phyloP scores from a whole-genome alignment of 1,140 invertebrate genomes.

The Zaprionus camerounensis region DNA sequence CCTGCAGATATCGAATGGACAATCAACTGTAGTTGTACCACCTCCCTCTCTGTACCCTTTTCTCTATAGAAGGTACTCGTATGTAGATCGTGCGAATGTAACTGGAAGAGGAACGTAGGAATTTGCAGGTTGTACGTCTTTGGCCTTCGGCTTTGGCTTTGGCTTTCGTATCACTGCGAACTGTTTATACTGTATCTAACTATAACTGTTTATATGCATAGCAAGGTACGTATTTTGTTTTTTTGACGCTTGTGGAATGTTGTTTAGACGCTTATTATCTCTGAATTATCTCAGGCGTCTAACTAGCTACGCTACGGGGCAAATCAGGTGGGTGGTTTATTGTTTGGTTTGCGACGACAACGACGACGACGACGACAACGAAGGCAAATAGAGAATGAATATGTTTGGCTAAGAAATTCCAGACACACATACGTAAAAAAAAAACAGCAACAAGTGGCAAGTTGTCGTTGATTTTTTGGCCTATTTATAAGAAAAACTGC shows the following conservation, averaged over 20 bases:
- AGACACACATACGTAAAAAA: background rate
- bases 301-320: background rate
- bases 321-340: conserved; percentile 9
- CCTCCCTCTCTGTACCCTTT: background rate
- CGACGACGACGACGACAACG: background rate
- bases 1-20: background rate
- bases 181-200: background rate
- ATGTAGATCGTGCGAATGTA: background rate
- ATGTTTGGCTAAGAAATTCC: conserved; percentile 48
- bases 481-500: conserved; percentile 2
- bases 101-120: background rate
- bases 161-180: background rate
- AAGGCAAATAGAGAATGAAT: conserved; percentile 8
- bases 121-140: background rate
- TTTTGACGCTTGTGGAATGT: conserved; percentile 45
- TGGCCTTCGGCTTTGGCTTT: background rate
- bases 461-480: conserved; percentile 17
- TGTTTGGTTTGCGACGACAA: conserved; percentile 3
- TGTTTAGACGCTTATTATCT: conserved; percentile 42
- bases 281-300: conserved; percentile 38
- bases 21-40: background rate
- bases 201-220: conserved; percentile 9
- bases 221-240: conserved; percentile 13
- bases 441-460: background rate
- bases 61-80: background rate